phyloP scores from a whole-genome alignment of 2,113 vertebrate genomes.

The Tupaia chinensis region DNA sequence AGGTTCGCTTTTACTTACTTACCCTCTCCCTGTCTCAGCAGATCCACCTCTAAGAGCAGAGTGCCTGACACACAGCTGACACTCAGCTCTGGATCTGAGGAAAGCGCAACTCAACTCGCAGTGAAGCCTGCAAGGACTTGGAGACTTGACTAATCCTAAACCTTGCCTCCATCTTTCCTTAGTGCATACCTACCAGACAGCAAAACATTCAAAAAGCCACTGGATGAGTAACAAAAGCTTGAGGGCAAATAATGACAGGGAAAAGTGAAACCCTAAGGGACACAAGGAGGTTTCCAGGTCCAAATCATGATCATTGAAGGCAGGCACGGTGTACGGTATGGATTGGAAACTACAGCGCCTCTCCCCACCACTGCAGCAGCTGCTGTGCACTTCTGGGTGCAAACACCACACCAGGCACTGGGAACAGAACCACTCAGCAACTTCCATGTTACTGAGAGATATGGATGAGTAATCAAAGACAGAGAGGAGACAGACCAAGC shows the following conservation, averaged over 20 bases:
- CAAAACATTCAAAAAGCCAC: neutral
- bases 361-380: fast-evolving
- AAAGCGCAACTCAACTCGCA: neutral
- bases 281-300: neutral
- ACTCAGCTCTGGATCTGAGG: neutral
- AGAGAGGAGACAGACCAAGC: neutral
- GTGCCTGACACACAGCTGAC: neutral
- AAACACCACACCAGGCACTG: neutral
- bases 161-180: neutral
- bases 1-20: neutral
- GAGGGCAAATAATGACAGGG: neutral
- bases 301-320: neutral
- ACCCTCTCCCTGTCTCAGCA: neutral
- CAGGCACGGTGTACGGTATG: neutral
- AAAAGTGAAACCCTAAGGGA: neutral
- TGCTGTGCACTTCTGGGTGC: neutral
- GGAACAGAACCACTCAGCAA: neutral
- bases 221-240: neutral
- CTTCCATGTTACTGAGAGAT: neutral
- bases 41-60: neutral
- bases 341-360: neutral
- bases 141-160: neutral
- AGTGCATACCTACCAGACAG: too few relatives aligned
- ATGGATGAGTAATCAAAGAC: too few relatives aligned
- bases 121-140: neutral